These are phyloP conservation scores for Cochlearius cochlearius DNA, from an alignment of 2,113 vertebrate genomes.

Conservation along the genomic window DNA sequence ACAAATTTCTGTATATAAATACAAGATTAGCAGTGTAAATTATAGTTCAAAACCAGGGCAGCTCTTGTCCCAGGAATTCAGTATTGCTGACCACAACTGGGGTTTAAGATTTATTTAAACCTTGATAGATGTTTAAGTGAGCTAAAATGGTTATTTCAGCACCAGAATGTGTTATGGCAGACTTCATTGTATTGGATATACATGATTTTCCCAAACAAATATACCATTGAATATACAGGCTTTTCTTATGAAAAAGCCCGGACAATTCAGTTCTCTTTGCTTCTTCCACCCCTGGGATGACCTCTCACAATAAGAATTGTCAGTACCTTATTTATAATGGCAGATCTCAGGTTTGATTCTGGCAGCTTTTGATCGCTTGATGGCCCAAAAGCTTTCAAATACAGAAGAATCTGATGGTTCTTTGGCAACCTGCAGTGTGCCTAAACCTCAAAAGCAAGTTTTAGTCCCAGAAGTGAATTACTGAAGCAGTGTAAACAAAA, in stretches of 20 bases:
- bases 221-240: neutral
- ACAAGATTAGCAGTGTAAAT: neutral
- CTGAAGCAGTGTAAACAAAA: constrained; percentile 73
- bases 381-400: constrained; percentile 73
- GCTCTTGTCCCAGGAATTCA: neutral
- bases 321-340: constrained; percentile 75
- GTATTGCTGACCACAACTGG: neutral
- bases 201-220: neutral
- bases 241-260: neutral
- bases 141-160: neutral
- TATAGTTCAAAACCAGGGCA: neutral
- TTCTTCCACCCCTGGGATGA: constrained; percentile 43
- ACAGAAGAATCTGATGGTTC: constrained; percentile 59
- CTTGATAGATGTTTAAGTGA: neutral
- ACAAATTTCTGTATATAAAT: neutral
- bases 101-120: neutral
- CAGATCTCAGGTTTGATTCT: constrained; percentile 81
- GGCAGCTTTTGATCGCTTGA: constrained; percentile 84
- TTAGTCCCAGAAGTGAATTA: constrained; percentile 69
- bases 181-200: neutral
- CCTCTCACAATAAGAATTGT: constrained; percentile 69
- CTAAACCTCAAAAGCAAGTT: constrained; percentile 69
- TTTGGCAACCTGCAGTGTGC: constrained; percentile 62
- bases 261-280: constrained; percentile 33
- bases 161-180: neutral